A percentile compares a stretch with the other conserved stretches of the same genome.
phyloP scores from a whole-genome alignment of 2,113 vertebrate species.

The Benthochromis sp. region DNA sequence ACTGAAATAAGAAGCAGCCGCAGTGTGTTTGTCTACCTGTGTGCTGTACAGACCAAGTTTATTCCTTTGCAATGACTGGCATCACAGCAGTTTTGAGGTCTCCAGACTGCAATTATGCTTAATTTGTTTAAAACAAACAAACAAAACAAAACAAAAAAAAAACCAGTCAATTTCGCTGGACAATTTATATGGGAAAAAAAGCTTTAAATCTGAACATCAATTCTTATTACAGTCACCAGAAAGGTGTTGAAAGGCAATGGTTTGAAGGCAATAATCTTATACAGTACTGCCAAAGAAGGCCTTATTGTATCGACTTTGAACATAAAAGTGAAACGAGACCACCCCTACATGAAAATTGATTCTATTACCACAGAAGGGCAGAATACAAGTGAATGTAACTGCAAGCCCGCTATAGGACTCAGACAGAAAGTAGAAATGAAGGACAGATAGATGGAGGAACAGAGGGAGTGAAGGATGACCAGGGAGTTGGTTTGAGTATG shows the following conservation, averaged over 20 bases:
- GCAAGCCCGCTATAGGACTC: background rate
- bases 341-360: background rate
- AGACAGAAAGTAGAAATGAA: background rate
- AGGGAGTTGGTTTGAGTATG: background rate
- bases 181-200: background rate
- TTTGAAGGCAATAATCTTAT: background rate
- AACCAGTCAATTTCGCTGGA: background rate
- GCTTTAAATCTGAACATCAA: background rate
- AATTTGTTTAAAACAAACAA: background rate
- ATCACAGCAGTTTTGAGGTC: background rate
- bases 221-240: background rate
- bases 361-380: background rate
- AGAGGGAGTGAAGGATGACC: background rate
- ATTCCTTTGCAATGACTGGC: background rate
- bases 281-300: background rate
- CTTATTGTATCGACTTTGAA: background rate
- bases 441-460: background rate
- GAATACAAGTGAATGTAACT: background rate
- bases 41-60: background rate
- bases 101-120: background rate
- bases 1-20: background rate
- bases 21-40: background rate
- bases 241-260: background rate
- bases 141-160: rapidly evolving
- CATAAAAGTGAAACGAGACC: background rate